Evolutionary conservation across 2,113 vertebrate species (phyloP).

Genomic region (Nanger granti): DNA sequence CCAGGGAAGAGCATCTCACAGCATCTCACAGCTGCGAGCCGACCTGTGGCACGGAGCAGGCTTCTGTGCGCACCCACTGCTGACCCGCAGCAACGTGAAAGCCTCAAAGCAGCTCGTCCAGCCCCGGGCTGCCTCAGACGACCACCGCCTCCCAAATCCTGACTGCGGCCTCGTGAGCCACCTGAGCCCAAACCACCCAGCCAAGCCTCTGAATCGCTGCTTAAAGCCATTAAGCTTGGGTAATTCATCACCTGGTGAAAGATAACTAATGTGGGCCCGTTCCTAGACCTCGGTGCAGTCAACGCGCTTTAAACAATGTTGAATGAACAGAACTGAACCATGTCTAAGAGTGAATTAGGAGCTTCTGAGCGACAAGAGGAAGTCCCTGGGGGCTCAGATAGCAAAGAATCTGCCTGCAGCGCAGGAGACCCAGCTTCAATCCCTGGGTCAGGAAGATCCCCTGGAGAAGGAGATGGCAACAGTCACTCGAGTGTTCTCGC

Average conservation of each 20-base stretch:
- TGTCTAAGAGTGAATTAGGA: neutral
- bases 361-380: neutral
- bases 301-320: rapidly evolving
- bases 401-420: neutral
- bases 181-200: neutral
- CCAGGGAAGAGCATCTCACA: neutral
- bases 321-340: neutral
- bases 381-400: neutral
- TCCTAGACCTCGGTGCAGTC: neutral
- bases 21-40: neutral
- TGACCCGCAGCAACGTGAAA: neutral
- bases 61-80: neutral
- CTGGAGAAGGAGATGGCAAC: neutral
- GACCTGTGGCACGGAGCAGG: rapidly evolving
- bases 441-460: neutral
- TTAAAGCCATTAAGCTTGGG: neutral
- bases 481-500: neutral
- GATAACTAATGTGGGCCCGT: rapidly evolving
- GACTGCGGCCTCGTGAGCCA: rapidly evolving
- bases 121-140: rapidly evolving
- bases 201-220: neutral
- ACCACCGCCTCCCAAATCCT: neutral
- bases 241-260: rapidly evolving
- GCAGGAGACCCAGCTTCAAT: neutral
- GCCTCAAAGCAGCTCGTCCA: no score